Evolutionary conservation across 2,797 vertebrate species (phyloP), one percentile per base, ranked within the genome.

Genomic region (Cirrhinus mrigala): DNA sequence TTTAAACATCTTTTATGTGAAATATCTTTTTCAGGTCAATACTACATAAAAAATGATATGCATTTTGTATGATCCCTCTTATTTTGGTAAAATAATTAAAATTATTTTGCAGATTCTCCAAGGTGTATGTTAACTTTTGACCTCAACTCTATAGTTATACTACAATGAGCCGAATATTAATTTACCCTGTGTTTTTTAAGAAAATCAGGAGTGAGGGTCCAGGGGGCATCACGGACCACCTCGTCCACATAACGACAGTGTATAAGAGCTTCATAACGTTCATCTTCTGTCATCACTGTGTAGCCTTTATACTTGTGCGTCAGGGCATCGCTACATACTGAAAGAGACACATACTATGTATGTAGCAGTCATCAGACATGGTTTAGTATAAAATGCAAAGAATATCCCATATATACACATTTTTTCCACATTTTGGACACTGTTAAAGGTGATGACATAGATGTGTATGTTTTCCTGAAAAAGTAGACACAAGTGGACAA

Each of bases 241-340:
- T 99, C 98, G 27, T 99, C 98, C 54, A 99, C 96, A 0, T 99
- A 99, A n/a, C 98, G 97, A 87, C 98, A 99, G 94, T 99, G 98
- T 86, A 95, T 96, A 86, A 99, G 96, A 33, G 98, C 97, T 46
- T 99, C 98, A 0, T 99, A 99, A 75, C 98, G 94, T 87, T 99
- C 98, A 0, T 94, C 94, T 91, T 99, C 98, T 2, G 96, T 97
- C 98, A 99, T 99, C 93, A 99, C 98, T 0, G 98, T 99, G 90
- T 97, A 99, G 87, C 98, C 98, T 93, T 99, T 99, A 87, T 94
- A 97, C 92, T 98, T 97, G 93, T 97, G 98, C 27, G 98, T 99
- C 91, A 99, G 96, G 88, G 98, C 96, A 88, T 99, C 98, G 37
- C 98, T 99, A 96, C 98, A 99, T 92, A 99, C 98, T 99, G 88